These are phyloP conservation scores for Cebus imitator DNA, from an alignment of 2,113 vertebrate species.

Conservation along the genomic window DNA sequence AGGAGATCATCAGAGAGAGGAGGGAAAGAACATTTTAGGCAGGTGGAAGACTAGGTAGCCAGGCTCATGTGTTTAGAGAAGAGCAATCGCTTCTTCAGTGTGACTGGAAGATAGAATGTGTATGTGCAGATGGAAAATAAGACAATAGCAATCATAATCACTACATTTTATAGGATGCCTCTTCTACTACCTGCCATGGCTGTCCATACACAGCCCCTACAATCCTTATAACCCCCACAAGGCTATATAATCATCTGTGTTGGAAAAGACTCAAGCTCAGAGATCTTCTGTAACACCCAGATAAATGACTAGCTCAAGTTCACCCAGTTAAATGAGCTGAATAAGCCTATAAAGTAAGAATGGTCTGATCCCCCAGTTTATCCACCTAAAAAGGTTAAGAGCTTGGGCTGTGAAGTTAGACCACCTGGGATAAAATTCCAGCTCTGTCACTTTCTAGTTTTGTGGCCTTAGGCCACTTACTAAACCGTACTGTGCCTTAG, in stretches of 20 bases:
- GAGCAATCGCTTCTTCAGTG: accelerated
- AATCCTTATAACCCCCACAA: accelerated
- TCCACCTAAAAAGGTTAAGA: background rate
- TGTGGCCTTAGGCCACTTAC: background rate
- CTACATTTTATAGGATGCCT: accelerated
- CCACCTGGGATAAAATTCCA: background rate
- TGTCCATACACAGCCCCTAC: accelerated
- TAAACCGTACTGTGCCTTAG: background rate
- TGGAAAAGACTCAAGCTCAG: background rate
- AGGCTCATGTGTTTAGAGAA: background rate
- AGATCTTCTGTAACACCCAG: background rate
- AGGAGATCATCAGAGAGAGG: background rate
- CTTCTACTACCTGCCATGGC: accelerated
- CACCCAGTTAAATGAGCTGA: background rate
- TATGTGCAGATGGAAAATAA: accelerated
- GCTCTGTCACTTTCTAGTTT: background rate
- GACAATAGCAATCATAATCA: background rate
- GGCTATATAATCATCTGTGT: accelerated
- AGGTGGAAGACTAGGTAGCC: background rate
- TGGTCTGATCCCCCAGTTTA: background rate
- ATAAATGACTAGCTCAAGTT: background rate
- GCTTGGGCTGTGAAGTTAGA: background rate
- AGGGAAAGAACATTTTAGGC: background rate
- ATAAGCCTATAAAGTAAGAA: background rate
- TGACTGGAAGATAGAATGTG: accelerated